Base-by-base conservation (phyloP, 2,113 vertebrate species). In the Cheilinus undulatus region DNA sequence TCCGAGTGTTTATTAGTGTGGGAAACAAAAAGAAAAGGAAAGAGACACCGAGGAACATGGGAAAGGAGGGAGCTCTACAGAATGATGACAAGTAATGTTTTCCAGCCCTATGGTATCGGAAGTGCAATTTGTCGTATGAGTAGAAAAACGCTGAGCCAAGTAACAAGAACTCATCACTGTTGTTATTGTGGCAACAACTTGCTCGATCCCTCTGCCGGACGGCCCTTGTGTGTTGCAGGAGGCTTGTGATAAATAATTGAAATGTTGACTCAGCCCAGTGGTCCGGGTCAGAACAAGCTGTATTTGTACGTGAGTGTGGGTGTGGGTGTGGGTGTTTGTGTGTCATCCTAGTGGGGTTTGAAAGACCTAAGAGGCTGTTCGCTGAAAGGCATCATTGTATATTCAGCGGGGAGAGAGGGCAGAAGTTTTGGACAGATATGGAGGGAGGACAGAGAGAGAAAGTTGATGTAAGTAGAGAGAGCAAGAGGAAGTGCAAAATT, bases 161-260 rank as follows among this genome's bases (percentile, higher is more conserved):
- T 69, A 74, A 82, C 80, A 73, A 76, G 69, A 86, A 80, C 76
- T 80, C 80, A 72, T 67, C 56, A 20, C 34, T 80, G 84, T 73
- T 90, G 73, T 84, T 80, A 61, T 73, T 72, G 73, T 58, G 80
- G 72, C 45, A 60, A 80, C 82, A 80, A 61, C 65, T 51, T 32
- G 57, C 74, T 63, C 77, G 54, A 78, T 86, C 76, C 71, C 69
- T 69, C 73, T 26, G 73, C 73, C 24, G 68, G 76, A 71, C 69
- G 0, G 58, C 54, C 58, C 20, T 58, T 24, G 27, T 56, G 69
- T 70, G 77, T 76, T 78, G 75, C 63, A 40, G 46, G 40, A 65
- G 65, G 58, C 68, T 53, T 72, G 61, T 67, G 73, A 84, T 91
- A 86, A 89, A 91, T 91, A 87, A 91, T 88, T 87, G 83, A 91